Evolutionary conservation across 1,140 invertebrate species (phyloP).

Genomic region (Neoseiulus cucumeris): DNA sequence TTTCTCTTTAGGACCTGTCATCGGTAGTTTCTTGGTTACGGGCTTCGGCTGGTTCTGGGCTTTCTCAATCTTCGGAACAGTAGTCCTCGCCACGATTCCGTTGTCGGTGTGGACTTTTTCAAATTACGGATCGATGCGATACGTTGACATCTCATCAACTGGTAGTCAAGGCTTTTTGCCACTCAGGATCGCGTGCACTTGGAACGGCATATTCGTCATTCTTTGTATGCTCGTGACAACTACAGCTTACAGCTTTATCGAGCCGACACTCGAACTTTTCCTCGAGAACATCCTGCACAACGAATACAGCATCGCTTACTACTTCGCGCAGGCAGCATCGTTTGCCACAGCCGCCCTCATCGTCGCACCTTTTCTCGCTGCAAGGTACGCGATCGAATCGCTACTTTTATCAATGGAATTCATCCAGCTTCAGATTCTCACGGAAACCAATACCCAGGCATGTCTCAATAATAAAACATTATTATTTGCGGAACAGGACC

Average conservation of each 20-base stretch:
- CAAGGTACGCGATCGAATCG: neutral
- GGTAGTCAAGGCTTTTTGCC: neutral
- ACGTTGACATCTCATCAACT: neutral
- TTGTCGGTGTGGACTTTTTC: neutral
- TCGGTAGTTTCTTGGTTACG: neutral
- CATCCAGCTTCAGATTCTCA: neutral
- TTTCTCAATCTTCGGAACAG: neutral
- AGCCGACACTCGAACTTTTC: neutral
- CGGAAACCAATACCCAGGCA: neutral
- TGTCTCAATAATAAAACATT: neutral
- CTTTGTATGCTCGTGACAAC: neutral
- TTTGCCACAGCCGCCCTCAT: neutral
- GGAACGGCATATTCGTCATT: neutral
- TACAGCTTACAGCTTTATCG: neutral
- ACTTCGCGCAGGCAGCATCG: neutral
- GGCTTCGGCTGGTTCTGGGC: conserved; percentile 8
- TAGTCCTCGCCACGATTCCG: neutral
- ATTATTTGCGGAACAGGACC: neutral
- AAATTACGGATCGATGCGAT: neutral
- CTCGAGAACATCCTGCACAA: neutral
- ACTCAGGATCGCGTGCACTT: neutral
- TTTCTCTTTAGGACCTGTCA: neutral
- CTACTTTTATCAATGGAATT: neutral
- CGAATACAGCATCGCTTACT: neutral
- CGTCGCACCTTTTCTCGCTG: neutral